These are phyloP conservation scores for Trimorus sp. DNA, from an alignment of 2,888 invertebrate genomes.

Conservation along the genomic window DNA sequence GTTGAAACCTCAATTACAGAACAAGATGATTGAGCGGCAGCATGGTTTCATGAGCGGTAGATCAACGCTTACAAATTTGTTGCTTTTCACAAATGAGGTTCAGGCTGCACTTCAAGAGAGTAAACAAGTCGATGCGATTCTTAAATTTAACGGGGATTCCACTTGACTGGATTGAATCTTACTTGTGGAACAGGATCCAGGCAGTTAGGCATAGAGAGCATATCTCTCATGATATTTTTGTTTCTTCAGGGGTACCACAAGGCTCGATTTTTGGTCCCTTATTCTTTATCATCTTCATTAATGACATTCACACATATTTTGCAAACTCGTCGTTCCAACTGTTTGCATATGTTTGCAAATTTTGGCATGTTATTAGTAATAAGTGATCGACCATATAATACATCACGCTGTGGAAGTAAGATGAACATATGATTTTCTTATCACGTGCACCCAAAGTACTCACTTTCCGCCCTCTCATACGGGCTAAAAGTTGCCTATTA, in stretches of 20 bases:
- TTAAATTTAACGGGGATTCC: no score
- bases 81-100: background rate
- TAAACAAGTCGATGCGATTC: slow-evolving; percentile 30
- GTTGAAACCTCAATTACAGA: slow-evolving; percentile 6
- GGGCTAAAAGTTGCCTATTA: no score
- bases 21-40: slow-evolving; percentile 19
- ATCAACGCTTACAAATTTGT: slow-evolving; percentile 12
- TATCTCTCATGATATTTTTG: background rate
- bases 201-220: slow-evolving; percentile 11
- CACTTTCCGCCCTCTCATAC: no score
- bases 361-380: slow-evolving; percentile 7
- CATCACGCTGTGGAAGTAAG: no score
- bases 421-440: no score
- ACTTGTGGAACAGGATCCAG: slow-evolving; percentile 1
- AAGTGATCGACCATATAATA: no score
- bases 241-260: slow-evolving; percentile 58
- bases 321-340: background rate
- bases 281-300: slow-evolving; percentile 16
- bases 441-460: no score
- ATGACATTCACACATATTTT: slow-evolving; percentile 12
- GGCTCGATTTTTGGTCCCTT: slow-evolving; percentile 23
- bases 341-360: slow-evolving; percentile 34
- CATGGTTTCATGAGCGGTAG: slow-evolving; percentile 16
- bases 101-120: background rate
- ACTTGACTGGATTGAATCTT: no score